These are phyloP conservation scores for Agapornis canus DNA, from an alignment of 2,797 vertebrate genomes.

Conservation along the genomic window DNA sequence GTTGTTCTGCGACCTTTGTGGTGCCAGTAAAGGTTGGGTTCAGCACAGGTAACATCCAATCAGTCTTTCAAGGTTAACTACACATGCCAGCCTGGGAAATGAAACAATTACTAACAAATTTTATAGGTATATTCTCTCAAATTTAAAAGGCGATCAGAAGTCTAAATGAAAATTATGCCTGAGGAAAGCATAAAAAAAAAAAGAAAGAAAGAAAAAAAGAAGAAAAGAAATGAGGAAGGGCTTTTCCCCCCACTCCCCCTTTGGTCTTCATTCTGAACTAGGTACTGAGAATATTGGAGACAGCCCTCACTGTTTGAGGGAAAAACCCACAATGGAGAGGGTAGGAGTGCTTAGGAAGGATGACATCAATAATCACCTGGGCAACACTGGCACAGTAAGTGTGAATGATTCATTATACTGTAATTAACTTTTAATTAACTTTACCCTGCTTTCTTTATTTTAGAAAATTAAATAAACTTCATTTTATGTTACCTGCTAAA, in stretches of 20 bases:
- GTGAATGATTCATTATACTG: constrained; percentile 72
- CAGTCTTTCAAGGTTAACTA: constrained; percentile 82
- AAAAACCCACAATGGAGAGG: background rate
- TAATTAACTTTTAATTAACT: constrained; percentile 81
- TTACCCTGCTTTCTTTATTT: constrained; percentile 76
- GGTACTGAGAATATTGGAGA: background rate
- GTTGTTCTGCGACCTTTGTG: constrained; percentile 74
- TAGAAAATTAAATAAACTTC: constrained; percentile 81
- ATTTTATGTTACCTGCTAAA: constrained; percentile 72
- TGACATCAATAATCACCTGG: constrained; percentile 64
- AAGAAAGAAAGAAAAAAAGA: no score
- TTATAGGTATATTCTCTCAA: constrained; percentile 79
- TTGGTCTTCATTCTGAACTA: background rate
- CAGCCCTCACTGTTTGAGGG: background rate
- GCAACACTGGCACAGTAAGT: constrained; percentile 60
- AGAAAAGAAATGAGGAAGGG: background rate
- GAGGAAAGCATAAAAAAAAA: constrained; percentile 12
- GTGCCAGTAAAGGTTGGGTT: constrained; percentile 77
- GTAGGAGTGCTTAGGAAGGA: constrained; percentile 20
- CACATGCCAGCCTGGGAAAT: constrained; percentile 79
- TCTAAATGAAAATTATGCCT: constrained; percentile 73
- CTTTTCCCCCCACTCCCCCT: background rate
- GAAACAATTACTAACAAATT: constrained; percentile 82
- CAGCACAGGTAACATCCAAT: constrained; percentile 66
- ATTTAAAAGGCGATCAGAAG: constrained; percentile 78